phyloP scores from a whole-genome alignment of 2,888 invertebrate genomes.

The Drepana falcataria region DNA sequence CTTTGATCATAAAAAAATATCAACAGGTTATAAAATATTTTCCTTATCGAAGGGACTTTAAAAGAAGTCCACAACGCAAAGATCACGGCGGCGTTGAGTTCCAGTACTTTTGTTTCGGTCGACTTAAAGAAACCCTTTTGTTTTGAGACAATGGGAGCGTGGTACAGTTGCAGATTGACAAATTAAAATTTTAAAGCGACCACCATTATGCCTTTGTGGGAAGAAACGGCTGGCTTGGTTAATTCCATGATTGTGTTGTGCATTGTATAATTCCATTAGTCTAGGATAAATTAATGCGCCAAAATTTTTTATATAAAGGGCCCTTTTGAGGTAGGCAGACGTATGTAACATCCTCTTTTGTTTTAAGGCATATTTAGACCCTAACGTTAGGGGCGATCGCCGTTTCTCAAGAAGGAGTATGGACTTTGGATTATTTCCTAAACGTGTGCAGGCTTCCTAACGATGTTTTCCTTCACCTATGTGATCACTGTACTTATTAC shows the following conservation, averaged over 20 bases:
- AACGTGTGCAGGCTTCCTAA: no score
- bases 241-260: background rate
- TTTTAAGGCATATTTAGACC: no score
- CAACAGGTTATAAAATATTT: background rate
- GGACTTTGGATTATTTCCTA: no score
- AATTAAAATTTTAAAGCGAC: slow-evolving; percentile 2
- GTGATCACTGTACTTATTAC: no score
- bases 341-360: no score
- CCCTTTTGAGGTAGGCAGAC: no score
- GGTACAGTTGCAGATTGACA: background rate
- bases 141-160: background rate
- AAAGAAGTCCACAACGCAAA: background rate
- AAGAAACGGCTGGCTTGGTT: background rate
- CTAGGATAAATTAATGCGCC: background rate
- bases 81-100: background rate
- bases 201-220: slow-evolving; percentile 1
- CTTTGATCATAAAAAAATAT: no score
- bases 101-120: background rate
- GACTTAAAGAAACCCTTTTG: background rate
- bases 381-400: no score
- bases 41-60: background rate
- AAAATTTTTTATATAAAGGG: no score
- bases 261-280: background rate
- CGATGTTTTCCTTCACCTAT: no score
- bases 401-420: no score